These are phyloP conservation scores for Frieseomelitta varia DNA, from an alignment of 1,140 invertebrate genomes.

Conservation along the genomic window DNA sequence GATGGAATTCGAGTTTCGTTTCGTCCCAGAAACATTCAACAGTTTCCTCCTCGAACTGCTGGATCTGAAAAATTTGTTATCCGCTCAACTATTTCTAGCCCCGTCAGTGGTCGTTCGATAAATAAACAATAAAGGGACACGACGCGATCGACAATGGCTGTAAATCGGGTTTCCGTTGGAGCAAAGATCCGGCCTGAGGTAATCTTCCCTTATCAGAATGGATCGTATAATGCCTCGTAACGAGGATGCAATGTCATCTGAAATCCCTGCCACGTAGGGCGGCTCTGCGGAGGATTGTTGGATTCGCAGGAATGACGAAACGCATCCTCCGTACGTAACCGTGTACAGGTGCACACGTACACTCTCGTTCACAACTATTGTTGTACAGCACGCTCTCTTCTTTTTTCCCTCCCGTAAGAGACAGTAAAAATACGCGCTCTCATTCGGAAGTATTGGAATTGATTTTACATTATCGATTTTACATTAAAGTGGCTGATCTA, in stretches of 20 bases:
- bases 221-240: slow-evolving; percentile 67
- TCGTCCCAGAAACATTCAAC: too few species aligned
- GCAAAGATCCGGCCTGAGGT: slow-evolving; percentile 46
- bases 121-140: slow-evolving; percentile 44
- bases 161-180: slow-evolving; percentile 40
- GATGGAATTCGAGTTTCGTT: too few species aligned
- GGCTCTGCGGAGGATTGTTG: slow-evolving; percentile 62
- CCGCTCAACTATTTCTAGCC: background rate
- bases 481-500: too few species aligned
- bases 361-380: background rate
- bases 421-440: too few species aligned
- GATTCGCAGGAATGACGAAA: slow-evolving; percentile 64
- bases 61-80: background rate
- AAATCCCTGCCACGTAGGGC: slow-evolving; percentile 63
- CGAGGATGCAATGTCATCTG: slow-evolving; percentile 68
- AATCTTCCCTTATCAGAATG: slow-evolving; percentile 63
- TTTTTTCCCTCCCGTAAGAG: background rate
- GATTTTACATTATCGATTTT: too few species aligned
- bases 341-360: background rate
- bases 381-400: too few species aligned
- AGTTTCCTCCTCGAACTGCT: too few species aligned
- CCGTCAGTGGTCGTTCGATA: background rate
- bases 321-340: slow-evolving; percentile 44
- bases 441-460: too few species aligned
- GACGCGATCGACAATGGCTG: background rate